A percentile compares a stretch with the other conserved stretches of the same genome.
phyloP scores from a whole-genome alignment of 2,888 invertebrate genomes.

The Mactromeris polynyma region DNA sequence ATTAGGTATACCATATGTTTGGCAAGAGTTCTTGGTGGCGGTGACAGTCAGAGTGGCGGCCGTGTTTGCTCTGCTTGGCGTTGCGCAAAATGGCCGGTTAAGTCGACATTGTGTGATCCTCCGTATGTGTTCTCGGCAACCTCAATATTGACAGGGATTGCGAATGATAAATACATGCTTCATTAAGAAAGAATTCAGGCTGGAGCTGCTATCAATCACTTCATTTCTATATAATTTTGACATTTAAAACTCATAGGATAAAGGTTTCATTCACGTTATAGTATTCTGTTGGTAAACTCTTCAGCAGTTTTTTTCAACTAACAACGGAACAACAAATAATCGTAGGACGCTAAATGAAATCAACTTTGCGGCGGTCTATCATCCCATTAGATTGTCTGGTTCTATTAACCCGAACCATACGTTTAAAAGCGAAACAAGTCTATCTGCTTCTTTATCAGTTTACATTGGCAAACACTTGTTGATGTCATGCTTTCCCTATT shows the following conservation, averaged over 20 bases:
- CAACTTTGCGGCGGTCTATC: too few relatives aligned
- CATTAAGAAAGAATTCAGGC: constrained; percentile 88
- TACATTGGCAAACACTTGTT: too few relatives aligned
- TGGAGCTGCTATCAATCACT: constrained; percentile 88
- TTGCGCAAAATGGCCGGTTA: constrained; percentile 88
- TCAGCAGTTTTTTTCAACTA: background rate
- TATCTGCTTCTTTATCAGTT: too few relatives aligned
- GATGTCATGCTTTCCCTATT: too few relatives aligned
- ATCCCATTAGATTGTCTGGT: too few relatives aligned
- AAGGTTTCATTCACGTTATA: too few relatives aligned
- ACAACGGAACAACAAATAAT: too few relatives aligned
- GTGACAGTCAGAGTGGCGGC: constrained; percentile 88
- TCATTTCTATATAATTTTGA: background rate
- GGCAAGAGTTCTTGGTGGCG: constrained; percentile 88
- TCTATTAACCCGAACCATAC: too few relatives aligned
- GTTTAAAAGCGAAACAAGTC: too few relatives aligned
- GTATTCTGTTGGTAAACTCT: background rate
- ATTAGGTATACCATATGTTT: constrained; percentile 85
- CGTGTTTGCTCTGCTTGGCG: constrained; percentile 88
- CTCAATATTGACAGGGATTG: constrained; percentile 88
- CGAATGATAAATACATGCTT: constrained; percentile 86
- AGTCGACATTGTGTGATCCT: constrained; percentile 89
- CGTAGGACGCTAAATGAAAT: too few relatives aligned
- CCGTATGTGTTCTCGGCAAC: constrained; percentile 88
- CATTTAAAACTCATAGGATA: background rate